phyloP scores from a whole-genome alignment of 2,888 invertebrate species.

The Noctua comes region DNA sequence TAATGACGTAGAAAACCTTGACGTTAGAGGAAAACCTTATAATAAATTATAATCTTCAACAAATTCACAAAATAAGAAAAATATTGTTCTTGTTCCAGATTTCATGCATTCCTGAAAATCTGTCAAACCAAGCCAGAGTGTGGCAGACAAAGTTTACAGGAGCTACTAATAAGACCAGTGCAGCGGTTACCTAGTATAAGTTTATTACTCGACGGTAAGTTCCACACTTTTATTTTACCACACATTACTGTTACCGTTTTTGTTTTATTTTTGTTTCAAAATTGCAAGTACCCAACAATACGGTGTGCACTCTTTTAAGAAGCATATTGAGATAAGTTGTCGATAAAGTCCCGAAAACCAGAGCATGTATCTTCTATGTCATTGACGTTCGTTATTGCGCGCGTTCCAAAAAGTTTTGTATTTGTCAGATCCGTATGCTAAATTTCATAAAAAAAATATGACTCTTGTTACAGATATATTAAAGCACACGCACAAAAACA shows the following conservation, averaged over 20 bases:
- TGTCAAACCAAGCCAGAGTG: conserved; percentile 98
- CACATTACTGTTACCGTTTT: background rate
- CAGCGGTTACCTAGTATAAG: conserved; percentile 99
- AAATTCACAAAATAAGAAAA: background rate
- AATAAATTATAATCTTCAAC: background rate
- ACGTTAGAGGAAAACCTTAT: background rate
- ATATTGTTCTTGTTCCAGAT: conserved; percentile 85
- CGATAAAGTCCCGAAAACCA: background rate
- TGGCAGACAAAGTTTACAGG: conserved; percentile 98
- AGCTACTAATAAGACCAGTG: conserved; percentile 98
- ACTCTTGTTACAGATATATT: conserved; percentile 93
- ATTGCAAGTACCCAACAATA: too few relatives aligned
- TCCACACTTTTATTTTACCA: background rate
- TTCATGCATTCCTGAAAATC: conserved; percentile 99
- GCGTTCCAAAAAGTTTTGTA: background rate
- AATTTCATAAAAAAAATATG: background rate
- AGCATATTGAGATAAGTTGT: background rate
- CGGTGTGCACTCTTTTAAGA: background rate
- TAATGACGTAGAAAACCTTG: background rate
- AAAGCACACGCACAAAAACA: conserved; percentile 96
- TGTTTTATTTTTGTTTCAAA: background rate
- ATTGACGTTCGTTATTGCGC: background rate
- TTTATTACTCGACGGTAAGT: conserved; percentile 96
- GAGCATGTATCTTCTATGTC: background rate
- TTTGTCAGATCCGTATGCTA: too few relatives aligned